Conservation (phyloP, 1,140 invertebrate species). For the Rhagoletis pomonella region DNA sequence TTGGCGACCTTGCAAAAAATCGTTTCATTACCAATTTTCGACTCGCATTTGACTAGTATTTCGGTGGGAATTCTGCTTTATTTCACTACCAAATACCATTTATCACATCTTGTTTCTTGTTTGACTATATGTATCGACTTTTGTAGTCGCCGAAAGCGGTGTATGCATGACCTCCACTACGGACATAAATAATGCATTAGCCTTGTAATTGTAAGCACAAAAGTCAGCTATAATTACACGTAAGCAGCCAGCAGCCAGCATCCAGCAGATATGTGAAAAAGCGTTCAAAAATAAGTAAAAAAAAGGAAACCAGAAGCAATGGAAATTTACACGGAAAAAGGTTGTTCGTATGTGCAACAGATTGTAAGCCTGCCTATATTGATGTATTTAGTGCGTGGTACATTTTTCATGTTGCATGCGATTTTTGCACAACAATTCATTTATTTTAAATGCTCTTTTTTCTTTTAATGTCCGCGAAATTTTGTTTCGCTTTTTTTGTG, state of each 20-base stretch:
- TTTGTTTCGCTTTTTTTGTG: background rate
- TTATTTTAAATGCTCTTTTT: background rate
- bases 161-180: background rate
- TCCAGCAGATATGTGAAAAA: background rate
- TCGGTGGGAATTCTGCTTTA: no score
- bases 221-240: constrained; percentile 2
- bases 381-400: constrained; percentile 1
- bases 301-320: no score
- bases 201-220: background rate
- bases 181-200: constrained; percentile 39
- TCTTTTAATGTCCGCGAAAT: no score
- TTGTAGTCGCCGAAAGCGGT: background rate
- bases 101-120: no score
- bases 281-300: background rate
- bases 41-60: no score
- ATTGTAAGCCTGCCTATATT: background rate
- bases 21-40: no score
- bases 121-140: no score
- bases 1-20: no score
- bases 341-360: background rate
- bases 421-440: background rate
- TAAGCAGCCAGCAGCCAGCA: background rate
- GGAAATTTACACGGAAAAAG: no score
- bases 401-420: constrained; percentile 23
- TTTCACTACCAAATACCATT: no score